phyloP scores from a whole-genome alignment of 2,888 invertebrate genomes.

The Gerris lacustris region DNA sequence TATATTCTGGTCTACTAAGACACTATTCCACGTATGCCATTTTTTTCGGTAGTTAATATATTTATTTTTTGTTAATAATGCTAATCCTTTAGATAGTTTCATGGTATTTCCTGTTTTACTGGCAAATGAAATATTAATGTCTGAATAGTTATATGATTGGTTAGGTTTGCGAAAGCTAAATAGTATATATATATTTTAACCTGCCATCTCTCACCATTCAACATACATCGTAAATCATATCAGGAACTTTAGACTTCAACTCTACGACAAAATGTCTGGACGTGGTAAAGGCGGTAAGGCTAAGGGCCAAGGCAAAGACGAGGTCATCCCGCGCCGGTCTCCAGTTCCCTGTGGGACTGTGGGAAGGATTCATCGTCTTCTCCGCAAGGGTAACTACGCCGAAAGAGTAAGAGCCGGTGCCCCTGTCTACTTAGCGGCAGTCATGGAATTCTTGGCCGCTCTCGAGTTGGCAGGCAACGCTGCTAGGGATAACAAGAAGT shows the following conservation, averaged over 20 bases:
- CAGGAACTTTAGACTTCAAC: not conserved
- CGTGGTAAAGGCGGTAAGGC: constrained; percentile 29
- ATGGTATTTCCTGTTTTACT: not conserved
- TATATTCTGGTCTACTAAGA: not conserved
- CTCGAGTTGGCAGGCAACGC: constrained; percentile 51
- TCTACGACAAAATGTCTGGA: constrained; percentile 23
- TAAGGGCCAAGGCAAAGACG: constrained; percentile 42
- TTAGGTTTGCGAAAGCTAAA: too few relatives aligned
- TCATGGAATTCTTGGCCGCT: constrained; percentile 52
- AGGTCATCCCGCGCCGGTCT: too few relatives aligned
- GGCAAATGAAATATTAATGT: not conserved
- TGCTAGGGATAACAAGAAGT: constrained; percentile 53
- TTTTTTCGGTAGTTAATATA: not conserved
- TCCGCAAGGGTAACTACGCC: constrained; percentile 49
- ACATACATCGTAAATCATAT: not conserved
- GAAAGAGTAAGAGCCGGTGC: constrained; percentile 46
- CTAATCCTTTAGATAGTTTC: not conserved
- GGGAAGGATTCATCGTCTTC: constrained; percentile 45
- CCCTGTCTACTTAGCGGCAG: too few relatives aligned
- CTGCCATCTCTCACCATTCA: not conserved
- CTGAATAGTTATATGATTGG: not conserved
- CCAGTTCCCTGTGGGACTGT: constrained; percentile 47
- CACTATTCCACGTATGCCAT: not conserved
- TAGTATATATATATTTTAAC: too few relatives aligned
- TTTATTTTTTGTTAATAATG: not conserved